Percentiles rank a stretch among this genome's conserved stretches.
Evolutionary conservation across 2,888 invertebrate species (phyloP).

Genomic region (Orthonychiurus folsomi): DNA sequence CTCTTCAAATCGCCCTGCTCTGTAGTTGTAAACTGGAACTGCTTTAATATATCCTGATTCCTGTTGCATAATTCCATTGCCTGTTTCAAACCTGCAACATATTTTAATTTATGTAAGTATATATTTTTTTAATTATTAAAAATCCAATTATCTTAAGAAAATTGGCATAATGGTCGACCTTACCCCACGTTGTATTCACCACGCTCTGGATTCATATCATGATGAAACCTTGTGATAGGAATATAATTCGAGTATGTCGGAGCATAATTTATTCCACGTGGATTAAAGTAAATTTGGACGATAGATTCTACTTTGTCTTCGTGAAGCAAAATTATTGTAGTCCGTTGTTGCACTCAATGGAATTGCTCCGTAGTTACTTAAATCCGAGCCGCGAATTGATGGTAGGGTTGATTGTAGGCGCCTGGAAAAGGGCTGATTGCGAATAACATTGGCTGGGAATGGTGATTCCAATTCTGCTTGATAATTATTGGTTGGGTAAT

Average conservation of each 20-base stretch:
- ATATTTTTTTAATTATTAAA: too few species aligned
- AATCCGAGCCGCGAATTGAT: neutral
- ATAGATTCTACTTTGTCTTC: neutral
- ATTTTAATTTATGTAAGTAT: too few species aligned
- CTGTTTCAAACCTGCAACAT: slow-evolving; percentile 11
- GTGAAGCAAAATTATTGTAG: neutral
- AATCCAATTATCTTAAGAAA: too few species aligned
- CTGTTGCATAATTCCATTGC: slow-evolving; percentile 7
- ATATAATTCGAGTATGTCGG: slow-evolving; percentile 11
- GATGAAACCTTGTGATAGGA: slow-evolving; percentile 5
- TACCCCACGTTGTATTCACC: slow-evolving; percentile 14
- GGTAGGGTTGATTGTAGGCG: neutral
- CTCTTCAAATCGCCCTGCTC: slow-evolving; percentile 3
- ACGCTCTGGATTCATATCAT: slow-evolving; percentile 6
- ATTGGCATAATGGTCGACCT: slow-evolving; percentile 4
- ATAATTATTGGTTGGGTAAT: too few species aligned
- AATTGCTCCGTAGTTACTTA: neutral
- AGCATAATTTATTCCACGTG: slow-evolving; percentile 7
- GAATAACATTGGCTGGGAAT: too few species aligned
- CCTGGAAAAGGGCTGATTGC: neutral
- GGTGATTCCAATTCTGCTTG: neutral
- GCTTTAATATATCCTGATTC: slow-evolving; percentile 7
- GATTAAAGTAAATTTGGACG: neutral
- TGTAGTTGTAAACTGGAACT: slow-evolving; percentile 6
- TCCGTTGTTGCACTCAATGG: too few species aligned